phyloP scores from a whole-genome alignment of 2,113 vertebrate species.

The Martes martes region DNA sequence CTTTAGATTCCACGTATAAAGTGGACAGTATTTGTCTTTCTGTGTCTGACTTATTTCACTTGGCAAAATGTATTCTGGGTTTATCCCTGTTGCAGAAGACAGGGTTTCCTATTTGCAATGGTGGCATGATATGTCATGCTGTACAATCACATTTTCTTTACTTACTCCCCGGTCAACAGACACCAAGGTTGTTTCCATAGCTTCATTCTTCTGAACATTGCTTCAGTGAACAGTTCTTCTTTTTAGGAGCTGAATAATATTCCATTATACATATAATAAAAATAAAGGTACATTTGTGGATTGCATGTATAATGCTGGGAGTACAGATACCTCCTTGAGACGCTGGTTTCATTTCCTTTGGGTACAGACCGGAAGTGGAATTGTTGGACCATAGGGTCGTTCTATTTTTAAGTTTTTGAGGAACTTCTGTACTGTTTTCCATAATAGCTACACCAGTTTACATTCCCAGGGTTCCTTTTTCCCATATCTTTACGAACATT shows the following conservation, averaged over 20 bases:
- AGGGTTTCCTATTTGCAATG: not conserved
- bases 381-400: not conserved
- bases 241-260: not conserved
- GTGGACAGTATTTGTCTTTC: not conserved
- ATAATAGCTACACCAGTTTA: not conserved
- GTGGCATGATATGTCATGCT: not conserved
- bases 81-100: not conserved
- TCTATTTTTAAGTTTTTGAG: not conserved
- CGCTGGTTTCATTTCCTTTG: not conserved
- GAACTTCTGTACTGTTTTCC: not conserved
- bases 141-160: not conserved
- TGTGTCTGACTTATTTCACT: not conserved
- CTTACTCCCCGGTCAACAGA: not conserved
- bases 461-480: not conserved
- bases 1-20: not conserved
- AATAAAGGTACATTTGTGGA: not conserved
- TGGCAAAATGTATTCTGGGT: not conserved
- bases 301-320: not conserved
- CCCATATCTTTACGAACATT: not conserved
- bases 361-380: not conserved
- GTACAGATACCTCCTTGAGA: not conserved
- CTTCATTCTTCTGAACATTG: not conserved
- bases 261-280: not conserved
- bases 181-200: not conserved
- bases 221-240: not conserved